A percentile compares a stretch with the other conserved stretches of the same genome.
phyloP scores from a whole-genome alignment of 37 sponge, comb jelly and placozoan species.

The Hormiphora californensis region DNA sequence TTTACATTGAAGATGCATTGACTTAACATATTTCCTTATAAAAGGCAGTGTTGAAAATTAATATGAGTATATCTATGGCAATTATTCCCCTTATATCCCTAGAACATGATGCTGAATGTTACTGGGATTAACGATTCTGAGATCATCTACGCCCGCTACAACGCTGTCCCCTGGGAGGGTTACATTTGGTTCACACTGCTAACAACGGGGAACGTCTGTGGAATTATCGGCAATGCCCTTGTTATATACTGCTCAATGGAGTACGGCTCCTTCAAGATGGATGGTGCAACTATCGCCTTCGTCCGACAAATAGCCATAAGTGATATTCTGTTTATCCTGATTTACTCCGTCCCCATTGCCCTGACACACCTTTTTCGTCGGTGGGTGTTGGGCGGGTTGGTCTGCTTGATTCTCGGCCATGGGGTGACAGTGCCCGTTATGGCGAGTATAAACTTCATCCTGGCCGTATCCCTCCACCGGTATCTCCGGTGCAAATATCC shows the following conservation, averaged over 20 bases:
- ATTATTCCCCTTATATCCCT: too few relatives aligned
- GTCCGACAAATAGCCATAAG: background rate
- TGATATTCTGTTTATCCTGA: background rate
- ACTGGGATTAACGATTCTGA: too few relatives aligned
- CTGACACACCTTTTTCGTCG: background rate
- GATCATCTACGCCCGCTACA: too few relatives aligned
- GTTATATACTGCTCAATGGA: background rate
- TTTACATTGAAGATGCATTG: too few relatives aligned
- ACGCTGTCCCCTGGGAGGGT: too few relatives aligned
- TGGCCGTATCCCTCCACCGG: background rate
- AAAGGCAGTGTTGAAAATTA: too few relatives aligned
- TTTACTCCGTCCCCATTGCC: background rate
- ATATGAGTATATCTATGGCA: too few relatives aligned
- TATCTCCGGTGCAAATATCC: background rate
- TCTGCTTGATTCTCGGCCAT: background rate
- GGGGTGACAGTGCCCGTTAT: background rate
- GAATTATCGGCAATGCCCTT: conserved; percentile 4
- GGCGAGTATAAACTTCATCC: background rate
- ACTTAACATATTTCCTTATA: too few relatives aligned
- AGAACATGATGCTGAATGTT: too few relatives aligned
- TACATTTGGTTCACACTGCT: background rate
- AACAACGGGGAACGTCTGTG: background rate
- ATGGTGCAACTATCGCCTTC: background rate
- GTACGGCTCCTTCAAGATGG: conserved; percentile 4
- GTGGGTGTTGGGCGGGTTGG: background rate